These are phyloP conservation scores for Seira sanloemensis DNA, from an alignment of 2,888 invertebrate species.

Conservation along the genomic window DNA sequence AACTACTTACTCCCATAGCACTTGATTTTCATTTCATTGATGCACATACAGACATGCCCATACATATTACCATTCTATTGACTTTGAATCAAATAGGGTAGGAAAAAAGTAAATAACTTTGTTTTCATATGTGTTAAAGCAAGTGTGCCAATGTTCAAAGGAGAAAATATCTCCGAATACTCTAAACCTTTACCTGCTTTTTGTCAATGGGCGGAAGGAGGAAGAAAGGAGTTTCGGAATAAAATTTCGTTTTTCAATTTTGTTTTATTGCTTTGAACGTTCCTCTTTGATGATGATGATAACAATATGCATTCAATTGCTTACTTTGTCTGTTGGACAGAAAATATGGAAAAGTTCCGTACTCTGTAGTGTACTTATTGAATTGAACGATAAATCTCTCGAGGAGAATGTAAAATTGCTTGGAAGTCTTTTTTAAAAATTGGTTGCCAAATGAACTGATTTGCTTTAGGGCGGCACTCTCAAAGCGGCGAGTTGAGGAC, in stretches of 20 bases:
- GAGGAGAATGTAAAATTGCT: no score
- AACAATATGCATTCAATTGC: constrained; percentile 57
- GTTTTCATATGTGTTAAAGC: not conserved
- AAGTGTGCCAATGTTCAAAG: not conserved
- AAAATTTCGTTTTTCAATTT: constrained; percentile 58
- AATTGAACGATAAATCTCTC: no score
- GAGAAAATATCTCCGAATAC: not conserved
- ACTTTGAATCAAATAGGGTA: not conserved
- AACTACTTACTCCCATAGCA: not conserved
- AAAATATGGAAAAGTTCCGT: not conserved
- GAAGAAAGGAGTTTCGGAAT: constrained; percentile 40
- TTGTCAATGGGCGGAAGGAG: constrained; percentile 30
- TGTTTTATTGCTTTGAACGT: constrained; percentile 57
- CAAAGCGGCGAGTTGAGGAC: no score
- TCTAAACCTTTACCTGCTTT: constrained; percentile 24
- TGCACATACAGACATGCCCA: not conserved
- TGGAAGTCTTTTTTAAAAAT: no score
- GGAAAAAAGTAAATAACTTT: not conserved
- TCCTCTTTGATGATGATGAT: constrained; percentile 49
- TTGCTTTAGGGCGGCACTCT: no score
- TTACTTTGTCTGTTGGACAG: not conserved
- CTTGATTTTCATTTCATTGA: not conserved
- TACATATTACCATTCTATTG: not conserved
- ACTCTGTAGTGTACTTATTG: constrained; percentile 26
- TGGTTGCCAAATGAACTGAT: no score